Evolutionary conservation across 2,888 invertebrate genomes (phyloP).

Genomic region (Dendrolimus houi): DNA sequence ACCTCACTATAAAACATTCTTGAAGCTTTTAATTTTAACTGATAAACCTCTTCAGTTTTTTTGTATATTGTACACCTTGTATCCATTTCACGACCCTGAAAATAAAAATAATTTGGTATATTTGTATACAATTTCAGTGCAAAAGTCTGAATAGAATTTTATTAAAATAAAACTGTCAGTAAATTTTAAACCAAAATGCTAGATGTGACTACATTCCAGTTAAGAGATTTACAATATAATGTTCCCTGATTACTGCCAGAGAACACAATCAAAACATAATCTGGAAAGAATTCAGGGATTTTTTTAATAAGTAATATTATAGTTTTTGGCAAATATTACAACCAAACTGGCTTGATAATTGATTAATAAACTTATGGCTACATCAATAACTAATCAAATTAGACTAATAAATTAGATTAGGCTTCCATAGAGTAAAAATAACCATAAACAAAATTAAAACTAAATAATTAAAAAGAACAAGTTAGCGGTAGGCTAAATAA

Average conservation of each 20-base stretch:
- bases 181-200: slow-evolving; percentile 26
- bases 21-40: slow-evolving; percentile 97
- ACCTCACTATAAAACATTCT: slow-evolving; percentile 92
- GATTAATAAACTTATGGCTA: too few relatives aligned
- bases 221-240: slow-evolving; percentile 33
- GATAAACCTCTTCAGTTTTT: slow-evolving; percentile 98
- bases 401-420: too few relatives aligned
- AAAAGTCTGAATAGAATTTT: background rate
- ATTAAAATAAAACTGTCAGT: background rate
- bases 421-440: too few relatives aligned
- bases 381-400: too few relatives aligned
- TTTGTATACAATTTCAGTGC: background rate
- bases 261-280: slow-evolving; percentile 17
- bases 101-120: slow-evolving; percentile 9
- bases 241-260: slow-evolving; percentile 53
- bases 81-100: slow-evolving; percentile 91
- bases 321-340: too few relatives aligned
- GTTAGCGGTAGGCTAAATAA: too few relatives aligned
- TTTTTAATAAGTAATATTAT: background rate
- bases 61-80: slow-evolving; percentile 98
- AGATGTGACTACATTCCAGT: slow-evolving; percentile 23
- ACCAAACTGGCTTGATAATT: too few relatives aligned
- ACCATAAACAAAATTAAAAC: too few relatives aligned
- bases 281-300: slow-evolving; percentile 53
- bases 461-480: too few relatives aligned